Evolutionary conservation across 1,140 invertebrate species (phyloP).

Genomic region (Lutraria rhynchaena): DNA sequence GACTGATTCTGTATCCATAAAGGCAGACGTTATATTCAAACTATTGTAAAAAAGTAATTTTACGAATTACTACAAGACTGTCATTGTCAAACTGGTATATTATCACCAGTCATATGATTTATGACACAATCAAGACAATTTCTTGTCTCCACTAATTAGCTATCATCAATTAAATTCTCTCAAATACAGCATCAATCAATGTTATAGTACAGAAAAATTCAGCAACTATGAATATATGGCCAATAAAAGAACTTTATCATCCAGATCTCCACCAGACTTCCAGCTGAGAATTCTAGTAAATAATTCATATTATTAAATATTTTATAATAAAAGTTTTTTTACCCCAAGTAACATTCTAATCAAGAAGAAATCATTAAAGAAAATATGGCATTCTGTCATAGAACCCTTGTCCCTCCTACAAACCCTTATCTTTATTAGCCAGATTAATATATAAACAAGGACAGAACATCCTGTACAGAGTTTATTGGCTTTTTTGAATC

Average conservation of each 20-base stretch:
- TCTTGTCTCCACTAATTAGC: neutral
- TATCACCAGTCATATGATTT: slow-evolving; percentile 4
- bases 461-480: too few relatives aligned
- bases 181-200: slow-evolving; percentile 9
- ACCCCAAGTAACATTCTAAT: neutral
- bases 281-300: slow-evolving; percentile 15
- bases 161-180: neutral
- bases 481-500: too few relatives aligned
- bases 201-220: neutral
- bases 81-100: neutral
- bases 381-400: too few relatives aligned
- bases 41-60: slow-evolving; percentile 11
- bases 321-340: neutral
- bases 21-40: neutral
- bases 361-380: neutral
- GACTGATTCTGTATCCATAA: neutral
- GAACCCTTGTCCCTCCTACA: too few relatives aligned
- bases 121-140: slow-evolving; percentile 6
- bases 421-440: too few relatives aligned
- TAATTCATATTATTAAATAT: neutral
- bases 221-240: slow-evolving; percentile 7
- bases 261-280: neutral
- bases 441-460: too few relatives aligned
- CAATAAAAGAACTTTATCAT: too few relatives aligned
- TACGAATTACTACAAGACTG: slow-evolving; percentile 4